Evolutionary conservation across 2,113 vertebrate genomes (phyloP), one percentile per base, ranked within the genome.

Genomic region (Acanthochromis polyacanthus): DNA sequence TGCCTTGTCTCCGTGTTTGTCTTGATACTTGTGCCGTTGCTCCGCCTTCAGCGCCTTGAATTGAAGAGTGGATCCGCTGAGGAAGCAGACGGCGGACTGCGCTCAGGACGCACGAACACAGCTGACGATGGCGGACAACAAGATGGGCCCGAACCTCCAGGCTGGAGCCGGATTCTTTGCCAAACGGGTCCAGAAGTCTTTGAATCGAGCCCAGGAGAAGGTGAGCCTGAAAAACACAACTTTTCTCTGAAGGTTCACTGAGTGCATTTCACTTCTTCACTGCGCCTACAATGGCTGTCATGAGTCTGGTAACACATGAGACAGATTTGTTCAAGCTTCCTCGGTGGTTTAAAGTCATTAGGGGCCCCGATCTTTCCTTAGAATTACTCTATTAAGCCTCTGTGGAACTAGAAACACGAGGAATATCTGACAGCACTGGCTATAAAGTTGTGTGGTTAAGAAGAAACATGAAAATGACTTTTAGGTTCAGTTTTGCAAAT

Each of bases 141-240:
- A 95, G 87, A 85, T 64, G 69, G 91, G 93, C 11, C 92, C 79
- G 16, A 94, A 95, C 62, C 77, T 96, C 0, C 96, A 96, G 61
- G 90, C 96, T 14, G 94, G 95, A 5, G 97, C 97, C 0, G 97
- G 97, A 57, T 89, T 97, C 72, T 93, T 99, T 52, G 97, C 97
- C 75, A 97, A 95, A 87, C 94, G 96, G 75, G 94, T 99, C 87
- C 97, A 99, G 93, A 99, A 98, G 82, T 96, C 86, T 28, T 81
- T 98, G 88, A 97, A 91, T 83, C 94, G 97, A 38, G 97, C 97
- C 3, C 97, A 99, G 81, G 97, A 99, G 93, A 99, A 97, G 97
- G 97, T 99, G 94, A 84, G 83, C 5, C 17, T 3, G 4, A 2
- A 30, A 25, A 30, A 30, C 4, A 14, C 3, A 4, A 0, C 11